phyloP scores from a whole-genome alignment of 2,888 invertebrate species.

The Cylloceria caligata region DNA sequence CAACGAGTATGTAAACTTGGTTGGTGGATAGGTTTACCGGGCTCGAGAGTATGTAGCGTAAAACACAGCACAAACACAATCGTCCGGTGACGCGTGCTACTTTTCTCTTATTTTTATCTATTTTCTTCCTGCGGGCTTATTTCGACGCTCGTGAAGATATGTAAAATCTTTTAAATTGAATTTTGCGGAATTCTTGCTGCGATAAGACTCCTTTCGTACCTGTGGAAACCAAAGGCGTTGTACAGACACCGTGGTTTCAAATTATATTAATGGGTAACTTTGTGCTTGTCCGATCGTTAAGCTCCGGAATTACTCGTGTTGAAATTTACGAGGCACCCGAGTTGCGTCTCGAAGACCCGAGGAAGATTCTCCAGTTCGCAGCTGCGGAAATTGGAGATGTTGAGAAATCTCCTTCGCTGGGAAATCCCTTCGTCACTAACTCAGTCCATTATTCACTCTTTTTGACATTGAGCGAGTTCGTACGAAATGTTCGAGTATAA shows the following conservation, averaged over 20 bases:
- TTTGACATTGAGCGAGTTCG: not conserved
- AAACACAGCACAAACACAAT: not conserved
- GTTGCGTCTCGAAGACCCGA: slow-evolving; percentile 18
- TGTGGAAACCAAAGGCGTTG: not conserved
- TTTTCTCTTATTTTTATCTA: slow-evolving; percentile 44
- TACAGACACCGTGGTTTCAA: not conserved
- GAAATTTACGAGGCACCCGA: slow-evolving; percentile 31
- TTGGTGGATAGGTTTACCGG: slow-evolving; percentile 30
- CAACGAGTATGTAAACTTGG: slow-evolving; percentile 49
- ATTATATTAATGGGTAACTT: not conserved
- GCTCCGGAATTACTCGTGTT: slow-evolving; percentile 20
- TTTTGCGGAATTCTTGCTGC: slow-evolving; percentile 18
- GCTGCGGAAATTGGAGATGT: not conserved
- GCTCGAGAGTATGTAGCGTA: slow-evolving; percentile 7
- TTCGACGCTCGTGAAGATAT: not conserved
- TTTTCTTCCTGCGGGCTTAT: slow-evolving; percentile 14
- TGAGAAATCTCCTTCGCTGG: not conserved
- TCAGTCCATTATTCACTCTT: not conserved
- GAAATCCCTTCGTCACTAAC: not conserved
- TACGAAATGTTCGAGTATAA: not conserved
- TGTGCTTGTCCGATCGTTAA: not conserved
- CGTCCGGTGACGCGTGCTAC: slow-evolving; percentile 32
- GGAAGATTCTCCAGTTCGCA: not conserved
- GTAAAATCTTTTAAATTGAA: slow-evolving; percentile 30
- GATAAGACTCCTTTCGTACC: not conserved